A percentile compares a stretch with the other conserved stretches of the same genome.
Conservation (phyloP, 1,140 invertebrate genomes). For the Penaeus chinensis region DNA sequence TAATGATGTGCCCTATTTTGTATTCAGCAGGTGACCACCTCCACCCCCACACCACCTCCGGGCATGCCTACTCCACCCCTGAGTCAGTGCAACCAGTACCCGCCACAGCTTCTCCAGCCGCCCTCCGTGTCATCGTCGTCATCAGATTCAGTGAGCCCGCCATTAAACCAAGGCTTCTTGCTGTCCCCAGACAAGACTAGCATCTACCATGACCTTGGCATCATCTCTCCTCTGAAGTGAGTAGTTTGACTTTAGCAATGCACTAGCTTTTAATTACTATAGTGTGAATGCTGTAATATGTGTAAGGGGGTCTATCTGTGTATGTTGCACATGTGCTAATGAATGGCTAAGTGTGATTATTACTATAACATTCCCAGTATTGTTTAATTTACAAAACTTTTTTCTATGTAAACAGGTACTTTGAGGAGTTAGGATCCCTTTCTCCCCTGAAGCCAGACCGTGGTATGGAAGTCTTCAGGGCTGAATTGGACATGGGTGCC, state of each 20-base stretch:
- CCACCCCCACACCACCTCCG: slow-evolving; percentile 43
- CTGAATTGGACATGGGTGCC: slow-evolving; percentile 55
- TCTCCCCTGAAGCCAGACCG: slow-evolving; percentile 58
- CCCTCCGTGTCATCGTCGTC: slow-evolving; percentile 5
- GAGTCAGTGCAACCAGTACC: slow-evolving; percentile 35
- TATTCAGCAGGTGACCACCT: slow-evolving; percentile 8
- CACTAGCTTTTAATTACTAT: background rate
- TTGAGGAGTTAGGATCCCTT: slow-evolving; percentile 56
- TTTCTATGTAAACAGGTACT: slow-evolving; percentile 46
- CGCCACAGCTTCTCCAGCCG: slow-evolving; percentile 21
- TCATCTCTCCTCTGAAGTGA: slow-evolving; percentile 63
- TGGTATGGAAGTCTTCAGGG: slow-evolving; percentile 40
- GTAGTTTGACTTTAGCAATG: background rate
- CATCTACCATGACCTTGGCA: slow-evolving; percentile 60
- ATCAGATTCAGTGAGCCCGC: slow-evolving; percentile 46
- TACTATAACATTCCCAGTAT: too few species aligned
- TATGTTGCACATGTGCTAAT: too few species aligned
- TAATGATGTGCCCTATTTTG: background rate
- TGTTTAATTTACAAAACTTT: background rate
- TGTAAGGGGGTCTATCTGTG: too few species aligned
- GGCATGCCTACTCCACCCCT: slow-evolving; percentile 34
- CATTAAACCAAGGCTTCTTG: slow-evolving; percentile 59
- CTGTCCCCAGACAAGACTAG: slow-evolving; percentile 54
- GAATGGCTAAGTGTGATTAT: too few species aligned
- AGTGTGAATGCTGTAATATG: background rate